Base-by-base conservation (phyloP, 2,888 invertebrate genomes). In the Gastracanthus pulcherrimus region DNA sequence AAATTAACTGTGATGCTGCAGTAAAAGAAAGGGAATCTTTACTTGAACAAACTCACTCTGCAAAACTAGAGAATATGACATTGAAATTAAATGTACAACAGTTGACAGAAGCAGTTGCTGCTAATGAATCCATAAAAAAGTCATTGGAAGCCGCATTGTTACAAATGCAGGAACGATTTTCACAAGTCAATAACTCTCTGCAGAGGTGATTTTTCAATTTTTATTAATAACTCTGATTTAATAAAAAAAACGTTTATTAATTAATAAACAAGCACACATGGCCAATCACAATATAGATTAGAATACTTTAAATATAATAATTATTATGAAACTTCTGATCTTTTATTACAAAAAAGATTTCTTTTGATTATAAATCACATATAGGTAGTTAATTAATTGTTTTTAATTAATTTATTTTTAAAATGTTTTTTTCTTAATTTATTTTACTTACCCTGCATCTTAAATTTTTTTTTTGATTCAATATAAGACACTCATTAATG, bases 11-110 rank as follows among this genome's bases (percentile, higher is more conserved):
- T 16, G 86, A 89, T 16, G 80, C 84, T 3, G 71, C 86, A 3
- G n/a, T 84, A 26, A 87, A 85, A 38, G 88, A 89, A 76, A 86
- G 87, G 9, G 83, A 88, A 23, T 84, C 86, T 71, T 82, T 90
- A n/a, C 70, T 87, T 0, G 78, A 86, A 13, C 89, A 89, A 78
- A 77, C 86, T 2, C 84, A 85, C 48, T 82, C 23, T 0, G 85
- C 85, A 0, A 88, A 87, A 81, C 64, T 86, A 4, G 87, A 89
- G 62, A 88, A 87, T 38, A 84, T 87, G 19, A 84, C 86, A 38
- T 79, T 88, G 13, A 88, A 87, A 81, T 80, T 86, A 0, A 85
- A 86, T 76, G 45, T 87, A 29, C 84, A 86, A 26, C 83, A 81
- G 9, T 70, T 89, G 11, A 85, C 88, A 38, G 84, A 85, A 7